A percentile compares a stretch with the other conserved stretches of the same genome.
Conservation (phyloP, 2,888 invertebrate genomes). For the Pristionchus maxplancki region DNA sequence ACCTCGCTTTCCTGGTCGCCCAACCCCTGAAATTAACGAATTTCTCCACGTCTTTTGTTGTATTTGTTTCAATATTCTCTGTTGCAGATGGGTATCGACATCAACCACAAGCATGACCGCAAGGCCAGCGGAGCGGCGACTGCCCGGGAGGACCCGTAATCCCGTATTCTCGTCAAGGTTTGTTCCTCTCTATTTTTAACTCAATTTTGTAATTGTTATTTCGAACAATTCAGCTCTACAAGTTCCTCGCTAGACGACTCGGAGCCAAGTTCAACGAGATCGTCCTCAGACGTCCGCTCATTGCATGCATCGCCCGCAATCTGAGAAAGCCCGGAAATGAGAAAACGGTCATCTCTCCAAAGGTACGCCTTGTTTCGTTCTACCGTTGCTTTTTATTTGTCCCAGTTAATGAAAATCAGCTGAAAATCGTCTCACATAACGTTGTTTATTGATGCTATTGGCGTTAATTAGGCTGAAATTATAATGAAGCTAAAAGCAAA, state of each 20-base stretch:
- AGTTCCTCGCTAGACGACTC: conserved; percentile 96
- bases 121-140: conserved; percentile 98
- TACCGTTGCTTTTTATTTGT: too few species aligned
- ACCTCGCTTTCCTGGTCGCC: too few species aligned
- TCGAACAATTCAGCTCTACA: conserved; percentile 89
- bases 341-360: conserved; percentile 89
- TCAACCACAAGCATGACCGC: conserved; percentile 98
- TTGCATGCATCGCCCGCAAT: conserved; percentile 86
- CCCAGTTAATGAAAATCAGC: too few species aligned
- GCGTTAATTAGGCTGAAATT: too few species aligned
- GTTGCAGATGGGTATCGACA: conserved; percentile 93
- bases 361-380: too few species aligned
- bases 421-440: too few species aligned
- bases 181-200: conserved; percentile 13
- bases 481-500: too few species aligned
- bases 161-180: conserved; percentile 96
- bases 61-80: not conserved
- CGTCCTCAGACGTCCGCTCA: conserved; percentile 91
- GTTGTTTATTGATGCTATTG: too few species aligned
- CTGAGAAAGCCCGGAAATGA: conserved; percentile 83
- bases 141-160: conserved; percentile 97
- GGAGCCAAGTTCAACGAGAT: conserved; percentile 96
- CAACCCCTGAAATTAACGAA: too few species aligned
- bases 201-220: too few species aligned
- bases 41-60: too few species aligned